A percentile compares a stretch with the other conserved stretches of the same genome.
Conservation (phyloP, 2,797 vertebrate genomes). For the Tamandua tetradactyla region DNA sequence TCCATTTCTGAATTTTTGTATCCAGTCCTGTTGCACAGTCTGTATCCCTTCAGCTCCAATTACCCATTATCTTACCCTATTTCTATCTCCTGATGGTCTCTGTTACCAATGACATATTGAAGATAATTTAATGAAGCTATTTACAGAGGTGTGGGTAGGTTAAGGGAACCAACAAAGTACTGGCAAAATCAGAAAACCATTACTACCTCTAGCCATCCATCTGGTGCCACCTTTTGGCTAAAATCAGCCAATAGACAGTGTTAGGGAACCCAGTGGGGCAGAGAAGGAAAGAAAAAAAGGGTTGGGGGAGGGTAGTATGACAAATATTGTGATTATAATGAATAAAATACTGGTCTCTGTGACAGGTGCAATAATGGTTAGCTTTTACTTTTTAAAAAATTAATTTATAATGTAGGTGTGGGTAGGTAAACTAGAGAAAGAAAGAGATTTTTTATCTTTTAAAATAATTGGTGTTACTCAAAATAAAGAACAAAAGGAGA, state of each 20-base stretch:
- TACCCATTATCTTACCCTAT: too few relatives aligned
- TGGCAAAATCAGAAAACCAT: neutral
- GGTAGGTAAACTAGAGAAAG: neutral
- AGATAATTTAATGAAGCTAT: slow-evolving; percentile 12
- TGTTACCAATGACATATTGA: too few relatives aligned
- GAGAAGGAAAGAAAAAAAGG: neutral
- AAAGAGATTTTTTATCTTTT: slow-evolving; percentile 19
- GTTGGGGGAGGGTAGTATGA: neutral
- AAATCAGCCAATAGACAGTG: neutral
- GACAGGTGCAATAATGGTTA: neutral
- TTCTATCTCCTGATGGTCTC: too few relatives aligned
- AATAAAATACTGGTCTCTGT: too few relatives aligned
- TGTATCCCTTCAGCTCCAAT: too few relatives aligned
- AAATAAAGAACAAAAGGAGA: slow-evolving; percentile 28
- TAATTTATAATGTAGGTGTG: neutral
- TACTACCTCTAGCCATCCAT: neutral
- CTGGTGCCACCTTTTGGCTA: neutral
- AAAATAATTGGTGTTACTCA: neutral
- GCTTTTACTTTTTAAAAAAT: neutral
- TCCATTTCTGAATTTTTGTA: too few relatives aligned
- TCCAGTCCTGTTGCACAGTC: too few relatives aligned
- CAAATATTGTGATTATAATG: neutral
- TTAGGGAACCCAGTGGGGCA: neutral
- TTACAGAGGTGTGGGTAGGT: neutral
- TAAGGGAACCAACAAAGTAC: neutral